These are phyloP conservation scores for Myrmecobius fasciatus DNA, from an alignment of 2,113 vertebrate species.

Conservation along the genomic window DNA sequence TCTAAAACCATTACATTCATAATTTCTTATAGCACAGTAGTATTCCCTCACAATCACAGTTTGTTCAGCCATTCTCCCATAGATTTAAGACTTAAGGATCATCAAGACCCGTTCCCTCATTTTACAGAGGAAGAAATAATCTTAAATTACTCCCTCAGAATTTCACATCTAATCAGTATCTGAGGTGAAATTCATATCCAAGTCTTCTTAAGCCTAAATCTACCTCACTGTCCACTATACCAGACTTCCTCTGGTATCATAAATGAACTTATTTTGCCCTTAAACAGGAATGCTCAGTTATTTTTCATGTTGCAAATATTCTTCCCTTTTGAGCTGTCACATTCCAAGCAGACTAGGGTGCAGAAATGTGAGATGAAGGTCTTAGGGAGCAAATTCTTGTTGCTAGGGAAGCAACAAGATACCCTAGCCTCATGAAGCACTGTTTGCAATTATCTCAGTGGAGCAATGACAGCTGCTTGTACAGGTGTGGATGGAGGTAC, in stretches of 20 bases:
- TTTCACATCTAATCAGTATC: background rate
- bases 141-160: background rate
- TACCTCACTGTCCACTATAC: background rate
- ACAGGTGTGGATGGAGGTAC: background rate
- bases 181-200: background rate
- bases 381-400: background rate
- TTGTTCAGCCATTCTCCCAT: background rate
- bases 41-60: background rate
- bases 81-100: background rate
- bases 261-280: background rate
- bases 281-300: background rate
- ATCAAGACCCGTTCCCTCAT: background rate
- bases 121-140: background rate
- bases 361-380: background rate
- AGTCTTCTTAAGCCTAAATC: background rate
- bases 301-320: background rate
- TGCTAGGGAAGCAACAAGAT: background rate
- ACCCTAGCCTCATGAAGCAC: background rate
- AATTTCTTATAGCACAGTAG: background rate
- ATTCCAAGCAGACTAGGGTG: background rate
- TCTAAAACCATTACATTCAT: background rate
- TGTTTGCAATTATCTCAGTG: background rate
- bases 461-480: background rate
- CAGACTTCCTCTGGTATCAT: background rate
- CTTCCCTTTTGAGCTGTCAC: background rate